phyloP scores from a whole-genome alignment of 1,140 invertebrate genomes.

The Phortica variegata region DNA sequence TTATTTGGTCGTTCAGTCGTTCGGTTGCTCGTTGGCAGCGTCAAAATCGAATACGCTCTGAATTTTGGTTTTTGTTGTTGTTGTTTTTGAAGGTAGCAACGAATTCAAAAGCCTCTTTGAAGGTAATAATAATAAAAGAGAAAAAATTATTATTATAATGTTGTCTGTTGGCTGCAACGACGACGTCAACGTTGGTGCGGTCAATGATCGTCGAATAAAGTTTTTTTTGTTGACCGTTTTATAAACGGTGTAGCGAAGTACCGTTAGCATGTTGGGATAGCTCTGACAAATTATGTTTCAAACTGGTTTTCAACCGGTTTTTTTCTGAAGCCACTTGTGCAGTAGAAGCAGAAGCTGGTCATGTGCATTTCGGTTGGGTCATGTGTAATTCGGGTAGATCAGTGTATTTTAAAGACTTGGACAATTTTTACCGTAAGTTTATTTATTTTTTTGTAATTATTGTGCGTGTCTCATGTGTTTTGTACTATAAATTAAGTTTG shows the following conservation, averaged over 20 bases:
- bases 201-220: constrained; percentile 30
- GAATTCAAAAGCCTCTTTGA: constrained; percentile 10
- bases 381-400: constrained; percentile 28
- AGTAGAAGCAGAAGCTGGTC: neutral
- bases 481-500: no score
- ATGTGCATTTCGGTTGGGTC: constrained; percentile 20
- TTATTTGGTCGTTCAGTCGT: constrained; percentile 15
- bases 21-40: neutral
- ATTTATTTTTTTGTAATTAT: no score
- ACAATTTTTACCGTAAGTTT: no score
- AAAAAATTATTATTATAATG: constrained; percentile 31
- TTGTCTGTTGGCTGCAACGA: constrained; percentile 19
- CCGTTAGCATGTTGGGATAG: constrained; percentile 51
- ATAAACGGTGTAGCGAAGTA: constrained; percentile 6
- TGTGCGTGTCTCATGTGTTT: no score
- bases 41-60: neutral
- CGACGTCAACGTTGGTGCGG: constrained; percentile 21
- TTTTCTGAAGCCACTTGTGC: neutral
- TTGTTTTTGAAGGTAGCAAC: constrained; percentile 11
- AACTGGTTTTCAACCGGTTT: constrained; percentile 21
- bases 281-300: constrained; percentile 27
- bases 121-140: constrained; percentile 13
- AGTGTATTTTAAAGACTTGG: neutral
- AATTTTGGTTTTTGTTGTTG: neutral
- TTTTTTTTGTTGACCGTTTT: constrained; percentile 9